phyloP scores from a whole-genome alignment of 1,140 invertebrate species.

The Palaemon carinicauda region DNA sequence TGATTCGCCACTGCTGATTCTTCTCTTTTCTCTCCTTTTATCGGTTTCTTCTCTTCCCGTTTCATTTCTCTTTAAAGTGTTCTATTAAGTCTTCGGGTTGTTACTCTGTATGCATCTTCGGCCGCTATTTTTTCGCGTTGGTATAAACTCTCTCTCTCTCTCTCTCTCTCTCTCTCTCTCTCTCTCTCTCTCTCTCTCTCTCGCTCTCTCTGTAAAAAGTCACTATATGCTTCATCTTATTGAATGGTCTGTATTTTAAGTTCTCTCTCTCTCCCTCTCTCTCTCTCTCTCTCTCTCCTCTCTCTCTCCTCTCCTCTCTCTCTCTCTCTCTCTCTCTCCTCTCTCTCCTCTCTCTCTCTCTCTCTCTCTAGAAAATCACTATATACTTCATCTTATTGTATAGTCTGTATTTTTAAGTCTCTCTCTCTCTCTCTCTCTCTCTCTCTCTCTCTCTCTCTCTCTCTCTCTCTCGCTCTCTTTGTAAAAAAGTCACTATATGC shows the following conservation, averaged over 20 bases:
- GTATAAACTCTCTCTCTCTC: background rate
- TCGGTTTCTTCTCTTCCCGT: background rate
- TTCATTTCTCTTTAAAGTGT: no score
- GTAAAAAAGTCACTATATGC: no score
- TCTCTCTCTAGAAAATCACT: no score
- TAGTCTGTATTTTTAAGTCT: no score
- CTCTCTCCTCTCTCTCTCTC: background rate
- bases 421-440: background rate
- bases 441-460: background rate
- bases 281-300: background rate
- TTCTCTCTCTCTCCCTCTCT: constrained; percentile 11
- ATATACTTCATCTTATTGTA: no score
- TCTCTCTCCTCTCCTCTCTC: background rate
- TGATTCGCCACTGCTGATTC: background rate
- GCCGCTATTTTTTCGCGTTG: no score
- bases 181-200: background rate
- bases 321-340: background rate
- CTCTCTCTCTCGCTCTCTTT: background rate
- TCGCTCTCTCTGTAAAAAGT: no score
- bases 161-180: background rate
- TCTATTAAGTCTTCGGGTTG: no score
- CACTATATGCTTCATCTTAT: no score
- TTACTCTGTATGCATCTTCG: no score
- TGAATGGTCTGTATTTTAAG: no score
- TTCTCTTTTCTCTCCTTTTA: background rate